Evolutionary conservation across 2,797 vertebrate genomes (phyloP), one percentile per base, ranked within the genome.

Genomic region (Pantherophis alleghaniensis): DNA sequence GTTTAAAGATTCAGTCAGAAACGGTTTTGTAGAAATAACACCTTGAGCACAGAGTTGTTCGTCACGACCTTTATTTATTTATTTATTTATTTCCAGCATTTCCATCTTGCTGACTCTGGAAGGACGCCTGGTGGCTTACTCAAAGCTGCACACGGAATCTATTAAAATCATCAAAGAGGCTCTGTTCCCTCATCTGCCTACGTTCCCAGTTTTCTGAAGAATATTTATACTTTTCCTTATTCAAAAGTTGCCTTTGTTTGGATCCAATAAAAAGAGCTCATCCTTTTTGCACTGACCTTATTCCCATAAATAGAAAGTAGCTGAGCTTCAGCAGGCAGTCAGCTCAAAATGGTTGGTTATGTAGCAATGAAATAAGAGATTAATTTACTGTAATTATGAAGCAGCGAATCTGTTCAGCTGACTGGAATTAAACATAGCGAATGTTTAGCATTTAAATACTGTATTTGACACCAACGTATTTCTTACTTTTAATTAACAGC

Each of bases 231-330:
- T 87, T 24, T 88, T 91, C 57, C 32, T 42, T n/a, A 42, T 94
- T 86, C 32, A 61, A 61, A 83, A 22, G 74, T 22, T 26, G 24
- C 42, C 74, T 83, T 83, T 83, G 74, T 83, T 83, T 47, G 74
- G 74, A 83, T 83, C 37, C 22, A 83, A 47, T 5, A 74, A 83
- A 83, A 83, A 47, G 42, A 83, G 20, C n/a, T 42, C 87, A 12
- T 37, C 56, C 20, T 83, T 47, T 83, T 22, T 24, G 74, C 37
- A 47, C 74, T 83, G 74, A 47, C 74, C 74, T 24, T 83, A 93
- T 92, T 94, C 94, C 95, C 92, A 89, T 93, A 95, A 96, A 95
- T 96, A 96, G 93, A 90, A 94, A 83, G 91, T 90, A 94, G 94
- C 87, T 94, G 92, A 93, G 61, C 87, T 91, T 89, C 95, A 91